Conservation (phyloP, 2,888 invertebrate species). For the Calameuta pallipes region DNA sequence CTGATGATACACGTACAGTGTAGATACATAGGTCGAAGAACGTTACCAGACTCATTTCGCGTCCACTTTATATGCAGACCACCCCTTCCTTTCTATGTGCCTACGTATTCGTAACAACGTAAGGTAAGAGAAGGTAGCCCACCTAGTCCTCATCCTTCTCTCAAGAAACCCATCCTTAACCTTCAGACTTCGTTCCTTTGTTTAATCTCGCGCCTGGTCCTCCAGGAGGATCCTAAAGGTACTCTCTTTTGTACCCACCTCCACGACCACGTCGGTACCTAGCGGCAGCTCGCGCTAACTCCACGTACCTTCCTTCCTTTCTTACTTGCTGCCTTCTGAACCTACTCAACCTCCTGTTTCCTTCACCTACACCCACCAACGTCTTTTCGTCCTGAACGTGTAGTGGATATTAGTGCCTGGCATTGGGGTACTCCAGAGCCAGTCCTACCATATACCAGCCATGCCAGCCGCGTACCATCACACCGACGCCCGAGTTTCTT, state of each 20-base stretch:
- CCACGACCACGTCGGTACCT: slow-evolving; percentile 12
- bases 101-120: slow-evolving; percentile 8
- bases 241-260: slow-evolving; percentile 20
- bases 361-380: background rate
- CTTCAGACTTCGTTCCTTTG: slow-evolving; percentile 43
- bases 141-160: slow-evolving; percentile 15
- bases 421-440: slow-evolving; percentile 16
- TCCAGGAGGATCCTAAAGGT: slow-evolving; percentile 22
- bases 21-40: slow-evolving; percentile 6
- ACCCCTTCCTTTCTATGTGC: slow-evolving; percentile 37
- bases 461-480: slow-evolving; percentile 34
- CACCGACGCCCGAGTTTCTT: slow-evolving; percentile 57
- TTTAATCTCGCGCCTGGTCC: slow-evolving; percentile 46
- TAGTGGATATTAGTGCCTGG: background rate
- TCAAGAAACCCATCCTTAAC: slow-evolving; percentile 12
- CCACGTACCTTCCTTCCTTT: slow-evolving; percentile 6
- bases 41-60: slow-evolving; percentile 59
- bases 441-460: slow-evolving; percentile 29
- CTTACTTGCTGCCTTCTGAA: background rate
- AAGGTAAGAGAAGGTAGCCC: slow-evolving; percentile 33
- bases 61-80: slow-evolving; percentile 64
- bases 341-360: background rate
- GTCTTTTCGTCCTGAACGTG: background rate
- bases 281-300: slow-evolving; percentile 15
- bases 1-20: background rate